phyloP scores from a whole-genome alignment of 2,113 vertebrate genomes.

The Planiliza haematocheilus region DNA sequence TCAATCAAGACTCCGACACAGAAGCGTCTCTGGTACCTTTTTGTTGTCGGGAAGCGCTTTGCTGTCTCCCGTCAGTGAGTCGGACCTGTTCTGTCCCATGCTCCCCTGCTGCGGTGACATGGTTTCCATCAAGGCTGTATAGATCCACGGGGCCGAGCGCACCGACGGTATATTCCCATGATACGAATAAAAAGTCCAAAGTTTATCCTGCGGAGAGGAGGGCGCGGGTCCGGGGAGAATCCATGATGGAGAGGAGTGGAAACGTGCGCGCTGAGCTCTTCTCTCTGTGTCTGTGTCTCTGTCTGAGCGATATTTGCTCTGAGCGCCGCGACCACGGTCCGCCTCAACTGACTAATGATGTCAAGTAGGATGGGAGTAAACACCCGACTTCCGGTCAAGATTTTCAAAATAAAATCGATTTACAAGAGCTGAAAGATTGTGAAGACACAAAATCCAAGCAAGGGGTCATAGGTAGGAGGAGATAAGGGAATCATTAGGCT shows the following conservation, averaged over 20 bases:
- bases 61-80: constrained; percentile 67
- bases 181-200: constrained; percentile 34
- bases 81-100: constrained; percentile 75
- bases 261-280: neutral
- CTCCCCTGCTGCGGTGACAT: constrained; percentile 80
- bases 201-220: constrained; percentile 58
- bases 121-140: constrained; percentile 75
- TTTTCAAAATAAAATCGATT: constrained; percentile 51
- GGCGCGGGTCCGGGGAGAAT: constrained; percentile 9
- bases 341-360: neutral
- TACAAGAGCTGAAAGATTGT: too few relatives aligned
- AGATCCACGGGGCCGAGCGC: constrained; percentile 61
- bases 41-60: constrained; percentile 68
- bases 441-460: neutral
- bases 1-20: neutral
- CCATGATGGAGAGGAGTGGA: constrained; percentile 50
- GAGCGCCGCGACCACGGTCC: neutral
- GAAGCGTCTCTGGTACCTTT: constrained; percentile 64
- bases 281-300: neutral
- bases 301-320: constrained; percentile 26
- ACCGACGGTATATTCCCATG: constrained; percentile 64
- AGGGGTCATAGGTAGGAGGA: neutral
- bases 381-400: neutral
- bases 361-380: neutral
- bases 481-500: neutral